A percentile compares a stretch with the other conserved stretches of the same genome.
Evolutionary conservation across 2,888 invertebrate genomes (phyloP).

Genomic region (Abscondita cerata): DNA sequence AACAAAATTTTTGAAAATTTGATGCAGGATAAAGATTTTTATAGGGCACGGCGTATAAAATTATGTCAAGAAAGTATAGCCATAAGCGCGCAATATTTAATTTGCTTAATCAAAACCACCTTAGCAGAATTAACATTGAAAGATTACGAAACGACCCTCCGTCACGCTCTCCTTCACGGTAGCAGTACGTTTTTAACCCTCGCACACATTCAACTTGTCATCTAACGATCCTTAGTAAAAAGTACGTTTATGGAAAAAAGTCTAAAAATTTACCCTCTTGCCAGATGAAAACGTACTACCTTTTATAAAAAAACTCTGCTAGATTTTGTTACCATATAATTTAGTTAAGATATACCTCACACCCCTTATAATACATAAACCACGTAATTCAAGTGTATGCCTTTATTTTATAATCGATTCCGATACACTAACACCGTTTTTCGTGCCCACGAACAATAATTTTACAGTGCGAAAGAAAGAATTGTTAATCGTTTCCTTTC

Average conservation of each 20-base stretch:
- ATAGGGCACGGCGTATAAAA: not conserved
- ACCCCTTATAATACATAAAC: slow-evolving; percentile 22
- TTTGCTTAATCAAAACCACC: slow-evolving; percentile 42
- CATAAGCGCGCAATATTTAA: slow-evolving; percentile 35
- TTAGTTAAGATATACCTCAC: slow-evolving; percentile 25
- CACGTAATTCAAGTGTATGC: slow-evolving; percentile 20
- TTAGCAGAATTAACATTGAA: slow-evolving; percentile 47
- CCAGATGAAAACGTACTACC: slow-evolving; percentile 15
- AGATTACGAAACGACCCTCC: slow-evolving; percentile 46
- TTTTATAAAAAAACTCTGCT: slow-evolving; percentile 13
- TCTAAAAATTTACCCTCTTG: not conserved
- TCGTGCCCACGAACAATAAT: slow-evolving; percentile 24
- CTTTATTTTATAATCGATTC: slow-evolving; percentile 26
- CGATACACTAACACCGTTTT: slow-evolving; percentile 23
- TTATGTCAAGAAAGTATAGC: slow-evolving; percentile 19
- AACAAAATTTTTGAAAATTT: too few species aligned
- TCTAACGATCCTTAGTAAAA: slow-evolving; percentile 6
- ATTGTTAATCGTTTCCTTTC: slow-evolving; percentile 4
- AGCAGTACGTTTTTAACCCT: slow-evolving; percentile 5
- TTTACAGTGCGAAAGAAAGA: slow-evolving; percentile 11
- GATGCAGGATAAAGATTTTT: too few species aligned
- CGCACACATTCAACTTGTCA: slow-evolving; percentile 12
- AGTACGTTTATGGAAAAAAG: slow-evolving; percentile 12
- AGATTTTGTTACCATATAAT: slow-evolving; percentile 15
- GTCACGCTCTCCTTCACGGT: slow-evolving; percentile 46